A percentile compares a stretch with the other conserved stretches of the same genome.
Evolutionary conservation across 2,797 vertebrate genomes (phyloP).

Genomic region (Pangasius krempfi): DNA sequence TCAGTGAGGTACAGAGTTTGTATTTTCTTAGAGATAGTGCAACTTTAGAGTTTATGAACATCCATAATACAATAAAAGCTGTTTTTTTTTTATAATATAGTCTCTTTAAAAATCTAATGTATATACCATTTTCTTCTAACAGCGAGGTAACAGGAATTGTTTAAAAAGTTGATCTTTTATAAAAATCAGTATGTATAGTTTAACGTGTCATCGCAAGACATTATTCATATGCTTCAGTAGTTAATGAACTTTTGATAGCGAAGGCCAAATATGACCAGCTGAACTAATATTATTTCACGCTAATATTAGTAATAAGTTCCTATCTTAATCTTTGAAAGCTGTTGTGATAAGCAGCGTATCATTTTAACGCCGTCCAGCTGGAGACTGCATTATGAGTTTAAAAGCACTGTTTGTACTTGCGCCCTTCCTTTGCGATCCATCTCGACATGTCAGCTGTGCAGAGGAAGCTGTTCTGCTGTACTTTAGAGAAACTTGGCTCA

Average conservation of each 20-base stretch:
- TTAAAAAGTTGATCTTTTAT: not conserved
- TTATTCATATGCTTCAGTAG: not conserved
- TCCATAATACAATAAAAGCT: too few relatives aligned
- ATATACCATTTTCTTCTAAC: too few relatives aligned
- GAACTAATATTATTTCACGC: not conserved
- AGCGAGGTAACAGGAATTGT: too few relatives aligned
- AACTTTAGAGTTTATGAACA: too few relatives aligned
- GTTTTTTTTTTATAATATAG: too few relatives aligned
- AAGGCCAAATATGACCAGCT: not conserved
- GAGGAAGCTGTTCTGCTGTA: not conserved
- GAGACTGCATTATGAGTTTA: not conserved
- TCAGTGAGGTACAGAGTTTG: too few relatives aligned
- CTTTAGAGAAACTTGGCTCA: constrained; percentile 16
- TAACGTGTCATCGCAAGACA: too few relatives aligned
- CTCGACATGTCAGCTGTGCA: not conserved
- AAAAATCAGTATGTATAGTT: too few relatives aligned
- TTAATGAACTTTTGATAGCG: not conserved
- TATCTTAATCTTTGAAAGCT: not conserved
- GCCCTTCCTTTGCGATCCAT: constrained; percentile 16
- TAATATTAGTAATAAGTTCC: not conserved
- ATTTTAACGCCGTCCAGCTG: not conserved
- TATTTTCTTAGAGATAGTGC: too few relatives aligned
- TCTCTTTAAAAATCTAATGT: too few relatives aligned
- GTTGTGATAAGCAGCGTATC: not conserved
- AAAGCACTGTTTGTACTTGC: not conserved